These are phyloP conservation scores for Scolopax rusticola DNA, from an alignment of 2,797 vertebrate genomes.

Conservation along the genomic window DNA sequence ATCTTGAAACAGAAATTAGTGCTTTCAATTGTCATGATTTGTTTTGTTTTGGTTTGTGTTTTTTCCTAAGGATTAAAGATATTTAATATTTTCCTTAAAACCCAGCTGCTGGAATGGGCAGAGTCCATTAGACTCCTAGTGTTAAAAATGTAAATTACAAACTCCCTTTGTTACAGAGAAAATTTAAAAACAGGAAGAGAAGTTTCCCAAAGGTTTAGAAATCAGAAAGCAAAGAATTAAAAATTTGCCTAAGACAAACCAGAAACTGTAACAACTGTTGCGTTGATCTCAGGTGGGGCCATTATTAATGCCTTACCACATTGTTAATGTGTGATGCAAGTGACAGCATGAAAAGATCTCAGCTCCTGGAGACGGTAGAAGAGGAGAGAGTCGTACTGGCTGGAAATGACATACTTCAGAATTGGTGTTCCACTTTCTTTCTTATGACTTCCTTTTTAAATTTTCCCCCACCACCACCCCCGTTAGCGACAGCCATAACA, in stretches of 20 bases:
- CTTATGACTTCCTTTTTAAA: neutral
- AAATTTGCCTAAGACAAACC: neutral
- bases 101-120: neutral
- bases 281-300: neutral
- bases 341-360: neutral
- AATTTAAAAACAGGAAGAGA: neutral
- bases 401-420: neutral
- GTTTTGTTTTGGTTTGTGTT: neutral
- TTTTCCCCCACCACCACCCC: rapidly evolving
- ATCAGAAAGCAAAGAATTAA: neutral
- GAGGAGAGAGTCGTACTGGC: neutral
- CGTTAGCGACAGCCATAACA: neutral
- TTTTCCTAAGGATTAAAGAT: neutral
- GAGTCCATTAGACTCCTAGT: neutral
- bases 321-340: neutral
- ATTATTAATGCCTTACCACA: neutral
- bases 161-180: neutral
- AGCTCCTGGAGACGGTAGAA: rapidly evolving
- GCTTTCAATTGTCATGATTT: neutral
- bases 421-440: neutral
- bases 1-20: neutral
- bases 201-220: neutral
- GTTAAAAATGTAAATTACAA: neutral
- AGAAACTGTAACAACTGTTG: neutral
- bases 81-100: neutral